phyloP scores from a whole-genome alignment of 2,888 invertebrate species.

The Pterostichus madidus region DNA sequence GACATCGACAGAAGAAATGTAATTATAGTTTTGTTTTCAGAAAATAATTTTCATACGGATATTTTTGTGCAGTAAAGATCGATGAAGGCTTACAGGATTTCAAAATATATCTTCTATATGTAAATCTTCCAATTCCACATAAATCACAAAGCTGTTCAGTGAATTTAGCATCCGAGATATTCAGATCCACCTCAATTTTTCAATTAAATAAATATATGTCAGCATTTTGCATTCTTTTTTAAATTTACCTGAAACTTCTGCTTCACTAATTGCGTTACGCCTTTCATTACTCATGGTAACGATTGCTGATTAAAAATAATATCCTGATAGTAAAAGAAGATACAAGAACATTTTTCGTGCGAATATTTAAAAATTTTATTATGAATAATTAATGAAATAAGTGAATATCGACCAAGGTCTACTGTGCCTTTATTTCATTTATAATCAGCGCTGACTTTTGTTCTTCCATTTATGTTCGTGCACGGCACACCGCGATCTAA shows the following conservation, averaged over 20 bases:
- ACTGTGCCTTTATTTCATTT: slow-evolving; percentile 41
- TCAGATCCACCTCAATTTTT: no score
- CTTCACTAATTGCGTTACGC: slow-evolving; percentile 19
- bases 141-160: no score
- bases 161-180: no score
- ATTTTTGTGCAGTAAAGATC: no score
- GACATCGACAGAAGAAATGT: not conserved
- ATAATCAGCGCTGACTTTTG: slow-evolving; percentile 44
- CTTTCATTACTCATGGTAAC: slow-evolving; percentile 27
- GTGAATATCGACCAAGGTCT: slow-evolving; percentile 32
- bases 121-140: no score
- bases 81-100: no score
- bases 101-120: no score
- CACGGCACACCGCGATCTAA: slow-evolving; percentile 2
- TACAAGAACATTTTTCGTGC: slow-evolving; percentile 9
- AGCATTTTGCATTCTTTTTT: slow-evolving; percentile 15
- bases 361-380: slow-evolving; percentile 40
- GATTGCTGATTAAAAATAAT: slow-evolving; percentile 36
- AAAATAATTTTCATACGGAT: not conserved
- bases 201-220: not conserved
- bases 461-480: slow-evolving; percentile 43
- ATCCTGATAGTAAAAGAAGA: not conserved
- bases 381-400: slow-evolving; percentile 53
- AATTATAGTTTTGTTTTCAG: slow-evolving; percentile 9
- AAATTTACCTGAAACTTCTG: slow-evolving; percentile 2